phyloP scores from a whole-genome alignment of 2,113 vertebrate species.

The Leucoraja erinaceus region DNA sequence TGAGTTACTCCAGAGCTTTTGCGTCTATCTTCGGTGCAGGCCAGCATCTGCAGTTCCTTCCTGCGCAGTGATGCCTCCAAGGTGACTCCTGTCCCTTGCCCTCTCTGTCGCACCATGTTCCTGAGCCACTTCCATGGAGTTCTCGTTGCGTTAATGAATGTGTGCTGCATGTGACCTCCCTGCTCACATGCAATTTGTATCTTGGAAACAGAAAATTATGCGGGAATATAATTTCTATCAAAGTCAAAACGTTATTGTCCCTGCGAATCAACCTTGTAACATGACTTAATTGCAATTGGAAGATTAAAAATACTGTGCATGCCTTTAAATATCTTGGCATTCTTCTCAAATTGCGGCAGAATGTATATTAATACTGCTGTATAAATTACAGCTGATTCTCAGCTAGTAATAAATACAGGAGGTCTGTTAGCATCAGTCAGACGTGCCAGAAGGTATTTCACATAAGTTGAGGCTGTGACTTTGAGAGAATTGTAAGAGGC shows the following conservation, averaged over 20 bases:
- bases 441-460: no score
- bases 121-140: neutral
- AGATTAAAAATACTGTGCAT: neutral
- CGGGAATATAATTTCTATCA: neutral
- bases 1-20: no score
- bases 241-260: neutral
- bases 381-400: conserved; percentile 3
- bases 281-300: neutral
- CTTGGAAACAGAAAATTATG: neutral
- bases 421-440: neutral
- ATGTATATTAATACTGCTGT: neutral
- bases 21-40: no score
- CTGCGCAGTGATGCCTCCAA: neutral
- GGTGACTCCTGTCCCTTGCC: neutral
- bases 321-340: neutral
- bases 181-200: neutral
- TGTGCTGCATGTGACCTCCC: neutral
- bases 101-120: neutral
- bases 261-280: neutral
- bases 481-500: neutral
- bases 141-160: neutral
- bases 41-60: no score
- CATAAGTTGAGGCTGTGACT: neutral
- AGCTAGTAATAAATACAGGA: neutral
- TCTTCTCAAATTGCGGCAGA: neutral